Evolutionary conservation across 2,888 invertebrate species (phyloP), one percentile per base, ranked within the genome.

Genomic region (Sceliomorpha sp.): DNA sequence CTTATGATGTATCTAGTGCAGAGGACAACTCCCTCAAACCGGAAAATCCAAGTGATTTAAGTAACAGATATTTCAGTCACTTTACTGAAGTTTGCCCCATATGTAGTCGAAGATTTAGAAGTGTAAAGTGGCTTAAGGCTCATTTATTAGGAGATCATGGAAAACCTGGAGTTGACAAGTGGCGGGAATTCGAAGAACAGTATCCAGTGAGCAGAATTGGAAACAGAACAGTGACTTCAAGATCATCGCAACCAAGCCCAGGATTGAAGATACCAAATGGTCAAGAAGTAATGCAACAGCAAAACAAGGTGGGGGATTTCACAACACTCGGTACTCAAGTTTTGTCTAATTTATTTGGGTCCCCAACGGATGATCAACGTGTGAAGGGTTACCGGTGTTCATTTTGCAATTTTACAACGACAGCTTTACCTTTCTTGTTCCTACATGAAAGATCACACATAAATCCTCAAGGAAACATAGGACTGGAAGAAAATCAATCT

Each of bases 371-470:
- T n/a, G 91, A 91, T 26, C 82, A 89, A 20, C 87, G 86, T 86
- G 84, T 92, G 73, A 95, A 96, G 88, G 93, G 93, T 68, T 97
- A 97, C 89, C 94, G 95, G 73, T 98, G 98, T 89, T 94, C 96
- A 34, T 93, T 94, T 85, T 98, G 98, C 87, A 93, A 95, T 53
- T 98, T 97, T 87, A 93, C 95, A 34, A 97, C 97, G 27, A 94
- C 95, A 72, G 94, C 96, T 84, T 91, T 97, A 79, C 96, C 97
- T 51, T 95, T 97, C 82, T 90, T 98, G 76, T 96, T 96, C 88
- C 95, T 97, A 45, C 98, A 98, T 89, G 97, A 98, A 88, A 93
- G 96, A 77, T 95, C 96, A 32, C 97, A 97, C 88, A 89, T 90
- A 9, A 89, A 79, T 40, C 89, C 89, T 9, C 90, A 90, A 14